phyloP scores from a whole-genome alignment of 2,797 vertebrate species.

The Poeciliopsis turneri region DNA sequence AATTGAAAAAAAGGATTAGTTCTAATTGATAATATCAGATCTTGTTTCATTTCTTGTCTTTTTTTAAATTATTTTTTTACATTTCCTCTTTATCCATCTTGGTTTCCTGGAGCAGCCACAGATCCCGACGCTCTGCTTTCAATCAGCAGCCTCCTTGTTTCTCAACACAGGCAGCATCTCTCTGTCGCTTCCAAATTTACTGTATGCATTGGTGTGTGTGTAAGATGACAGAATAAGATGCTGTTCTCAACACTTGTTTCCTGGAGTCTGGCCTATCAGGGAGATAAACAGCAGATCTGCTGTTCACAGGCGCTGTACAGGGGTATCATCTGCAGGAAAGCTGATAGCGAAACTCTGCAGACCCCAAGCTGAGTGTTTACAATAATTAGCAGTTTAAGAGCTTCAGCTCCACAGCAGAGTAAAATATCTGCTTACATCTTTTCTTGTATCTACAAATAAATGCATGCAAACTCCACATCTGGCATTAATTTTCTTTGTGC shows the following conservation, averaged over 20 bases:
- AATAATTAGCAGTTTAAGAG: conserved; percentile 42
- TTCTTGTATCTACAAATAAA: background rate
- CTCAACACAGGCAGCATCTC: conserved; percentile 54
- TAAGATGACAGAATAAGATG: conserved; percentile 42
- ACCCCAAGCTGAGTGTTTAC: conserved; percentile 25
- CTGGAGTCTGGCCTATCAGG: conserved; percentile 73
- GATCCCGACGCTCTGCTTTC: conserved; percentile 39
- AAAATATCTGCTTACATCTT: conserved; percentile 24
- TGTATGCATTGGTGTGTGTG: conserved; percentile 34
- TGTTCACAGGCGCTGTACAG: conserved; percentile 54
- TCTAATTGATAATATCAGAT: background rate
- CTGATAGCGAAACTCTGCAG: conserved; percentile 52
- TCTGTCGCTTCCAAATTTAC: conserved; percentile 19
- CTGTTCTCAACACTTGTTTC: conserved; percentile 66
- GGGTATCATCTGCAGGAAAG: conserved; percentile 42
- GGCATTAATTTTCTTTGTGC: background rate
- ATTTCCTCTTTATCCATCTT: background rate
- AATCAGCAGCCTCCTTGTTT: conserved; percentile 51
- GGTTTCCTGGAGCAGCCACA: conserved; percentile 6
- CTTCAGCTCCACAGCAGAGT: background rate
- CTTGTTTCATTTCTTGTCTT: background rate
- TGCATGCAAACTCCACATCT: background rate
- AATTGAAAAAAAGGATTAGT: background rate
- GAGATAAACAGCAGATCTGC: conserved; percentile 69
- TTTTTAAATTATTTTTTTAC: background rate